Evolutionary conservation across 2,888 invertebrate genomes (phyloP).

Genomic region (Biston betularia): DNA sequence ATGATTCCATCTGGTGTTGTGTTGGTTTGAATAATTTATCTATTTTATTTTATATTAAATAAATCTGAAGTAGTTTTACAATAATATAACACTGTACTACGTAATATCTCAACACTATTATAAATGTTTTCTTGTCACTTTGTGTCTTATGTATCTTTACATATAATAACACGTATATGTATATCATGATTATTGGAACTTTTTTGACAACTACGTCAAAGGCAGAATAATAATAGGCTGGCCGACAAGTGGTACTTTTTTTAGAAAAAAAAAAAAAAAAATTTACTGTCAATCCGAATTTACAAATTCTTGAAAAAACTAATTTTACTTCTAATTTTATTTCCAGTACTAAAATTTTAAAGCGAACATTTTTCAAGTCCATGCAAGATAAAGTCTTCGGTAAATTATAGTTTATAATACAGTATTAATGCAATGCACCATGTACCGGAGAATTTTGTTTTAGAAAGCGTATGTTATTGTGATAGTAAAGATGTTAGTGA

Average conservation of each 20-base stretch:
- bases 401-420: conserved; percentile 1
- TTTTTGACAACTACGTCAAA: not conserved
- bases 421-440: conserved; percentile 1
- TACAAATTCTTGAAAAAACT: not conserved
- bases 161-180: not conserved
- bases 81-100: not conserved
- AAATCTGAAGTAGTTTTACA: not conserved
- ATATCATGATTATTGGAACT: not conserved
- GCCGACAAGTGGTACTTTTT: not conserved
- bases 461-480: conserved; percentile 57
- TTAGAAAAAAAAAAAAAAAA: not conserved
- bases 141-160: not conserved
- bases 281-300: not conserved
- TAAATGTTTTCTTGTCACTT: not conserved
- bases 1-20: too few relatives aligned
- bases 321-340: not conserved
- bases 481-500: conserved; percentile 61
- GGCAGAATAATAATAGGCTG: conserved; percentile 1
- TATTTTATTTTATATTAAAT: not conserved
- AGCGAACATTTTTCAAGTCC: too few relatives aligned
- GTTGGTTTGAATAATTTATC: not conserved
- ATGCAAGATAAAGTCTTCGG: not conserved
- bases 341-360: not conserved
- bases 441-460: not conserved
- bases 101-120: not conserved